phyloP scores from a whole-genome alignment of 92 coral and sea anemone genomes.

The Siderastrea radians region DNA sequence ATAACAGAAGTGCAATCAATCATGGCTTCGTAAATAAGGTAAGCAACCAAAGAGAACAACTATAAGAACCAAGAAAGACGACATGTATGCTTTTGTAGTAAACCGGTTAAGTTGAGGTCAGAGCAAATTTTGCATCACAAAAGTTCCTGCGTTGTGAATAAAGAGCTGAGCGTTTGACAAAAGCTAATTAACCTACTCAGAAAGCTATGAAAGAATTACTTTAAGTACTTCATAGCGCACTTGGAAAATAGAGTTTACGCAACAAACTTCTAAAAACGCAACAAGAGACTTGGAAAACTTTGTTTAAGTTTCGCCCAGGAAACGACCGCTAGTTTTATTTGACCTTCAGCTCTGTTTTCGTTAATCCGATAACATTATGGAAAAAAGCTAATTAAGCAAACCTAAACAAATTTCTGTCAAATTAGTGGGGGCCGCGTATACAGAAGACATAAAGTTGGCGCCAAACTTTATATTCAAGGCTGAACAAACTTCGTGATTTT shows the following conservation, averaged over 20 bases:
- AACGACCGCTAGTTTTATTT: not conserved
- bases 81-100: not conserved
- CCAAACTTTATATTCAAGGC: not conserved
- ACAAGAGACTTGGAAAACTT: too few species aligned
- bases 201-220: slow-evolving; percentile 1
- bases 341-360: slow-evolving; percentile 9
- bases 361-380: slow-evolving; percentile 16
- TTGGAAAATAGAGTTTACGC: not conserved
- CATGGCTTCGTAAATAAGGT: slow-evolving; percentile 3
- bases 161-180: not conserved
- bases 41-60: not conserved
- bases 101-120: slow-evolving; percentile 3
- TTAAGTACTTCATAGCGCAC: not conserved
- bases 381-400: slow-evolving; percentile 23
- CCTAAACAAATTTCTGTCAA: not conserved
- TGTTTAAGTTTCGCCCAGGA: not conserved
- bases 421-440: not conserved
- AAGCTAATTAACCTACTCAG: slow-evolving; percentile 8
- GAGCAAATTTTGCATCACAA: slow-evolving; percentile 67
- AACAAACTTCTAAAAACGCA: not conserved
- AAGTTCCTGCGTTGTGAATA: not conserved
- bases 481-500: not conserved
- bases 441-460: not conserved
- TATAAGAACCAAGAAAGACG: not conserved
- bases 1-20: slow-evolving; percentile 6